A percentile compares a stretch with the other conserved stretches of the same genome.
Evolutionary conservation across 2,888 invertebrate species (phyloP).

Genomic region (Protonemura montana): DNA sequence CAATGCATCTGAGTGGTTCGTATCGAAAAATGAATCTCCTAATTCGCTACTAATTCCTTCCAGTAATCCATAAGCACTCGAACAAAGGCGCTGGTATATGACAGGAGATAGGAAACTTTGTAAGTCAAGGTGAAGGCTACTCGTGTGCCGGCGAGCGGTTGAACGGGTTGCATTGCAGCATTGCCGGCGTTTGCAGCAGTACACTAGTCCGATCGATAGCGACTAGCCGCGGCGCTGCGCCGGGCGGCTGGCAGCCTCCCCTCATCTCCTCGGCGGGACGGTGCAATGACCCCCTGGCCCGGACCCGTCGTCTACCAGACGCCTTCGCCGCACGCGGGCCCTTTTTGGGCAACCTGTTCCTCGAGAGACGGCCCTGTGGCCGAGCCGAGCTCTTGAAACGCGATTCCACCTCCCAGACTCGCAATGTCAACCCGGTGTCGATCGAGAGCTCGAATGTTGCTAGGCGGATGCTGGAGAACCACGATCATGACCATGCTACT

Average conservation of each 20-base stretch:
- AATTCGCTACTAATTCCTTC: background rate
- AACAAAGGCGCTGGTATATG: background rate
- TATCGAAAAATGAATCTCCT: background rate
- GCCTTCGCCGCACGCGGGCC: background rate
- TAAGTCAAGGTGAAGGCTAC: slow-evolving; percentile 32
- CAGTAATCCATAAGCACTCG: background rate
- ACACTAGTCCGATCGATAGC: slow-evolving; percentile 13
- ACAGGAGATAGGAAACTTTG: background rate
- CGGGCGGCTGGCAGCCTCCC: too few relatives aligned
- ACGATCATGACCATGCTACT: too few relatives aligned
- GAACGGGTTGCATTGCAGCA: background rate
- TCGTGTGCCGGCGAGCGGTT: background rate
- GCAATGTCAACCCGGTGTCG: too few relatives aligned
- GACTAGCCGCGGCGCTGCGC: background rate
- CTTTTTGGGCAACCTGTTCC: background rate
- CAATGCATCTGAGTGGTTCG: background rate
- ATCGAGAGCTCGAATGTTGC: too few relatives aligned
- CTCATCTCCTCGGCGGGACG: slow-evolving; percentile 15
- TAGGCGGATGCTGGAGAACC: too few relatives aligned
- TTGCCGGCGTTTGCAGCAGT: background rate
- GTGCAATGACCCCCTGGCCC: slow-evolving; percentile 14
- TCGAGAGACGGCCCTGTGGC: background rate
- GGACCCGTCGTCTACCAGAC: background rate
- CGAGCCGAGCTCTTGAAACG: too few relatives aligned
- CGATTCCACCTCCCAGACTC: too few relatives aligned